Conservation (phyloP, 1,140 invertebrate genomes). For the Scaptodrosophila lebanonensis region DNA sequence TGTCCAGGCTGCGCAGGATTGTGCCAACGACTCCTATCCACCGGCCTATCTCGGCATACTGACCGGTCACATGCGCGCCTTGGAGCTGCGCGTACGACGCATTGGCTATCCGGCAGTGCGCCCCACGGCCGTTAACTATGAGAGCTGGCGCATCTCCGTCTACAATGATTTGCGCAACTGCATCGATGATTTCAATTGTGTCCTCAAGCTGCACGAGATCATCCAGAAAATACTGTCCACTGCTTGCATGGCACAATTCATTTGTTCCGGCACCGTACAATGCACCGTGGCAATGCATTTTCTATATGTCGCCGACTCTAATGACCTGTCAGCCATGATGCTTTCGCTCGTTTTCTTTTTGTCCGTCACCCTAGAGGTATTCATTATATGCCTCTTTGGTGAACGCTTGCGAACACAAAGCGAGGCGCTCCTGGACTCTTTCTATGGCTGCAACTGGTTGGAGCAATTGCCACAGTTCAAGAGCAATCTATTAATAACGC, state of each 20-base stretch:
- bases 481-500: slow-evolving; percentile 40
- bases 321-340: slow-evolving; percentile 49
- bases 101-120: slow-evolving; percentile 20
- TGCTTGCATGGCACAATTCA: slow-evolving; percentile 58
- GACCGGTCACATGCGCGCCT: slow-evolving; percentile 54
- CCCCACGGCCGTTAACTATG: background rate
- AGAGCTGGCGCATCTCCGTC: background rate
- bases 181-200: slow-evolving; percentile 42
- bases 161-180: slow-evolving; percentile 36
- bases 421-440: slow-evolving; percentile 50
- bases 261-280: slow-evolving; percentile 56
- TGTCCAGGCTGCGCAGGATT: slow-evolving; percentile 59
- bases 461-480: slow-evolving; percentile 48
- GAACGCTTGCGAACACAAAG: slow-evolving; percentile 51
- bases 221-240: slow-evolving; percentile 55
- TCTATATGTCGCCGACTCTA: slow-evolving; percentile 46
- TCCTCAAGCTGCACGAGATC: slow-evolving; percentile 41
- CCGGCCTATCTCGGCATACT: slow-evolving; percentile 59
- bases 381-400: slow-evolving; percentile 64
- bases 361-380: slow-evolving; percentile 61
- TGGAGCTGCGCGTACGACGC: slow-evolving; percentile 50
- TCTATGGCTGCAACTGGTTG: slow-evolving; percentile 62
- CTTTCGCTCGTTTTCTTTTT: slow-evolving; percentile 60
- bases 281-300: slow-evolving; percentile 64
- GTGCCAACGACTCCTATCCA: slow-evolving; percentile 66